phyloP scores from a whole-genome alignment of 2,113 vertebrate genomes.

The Mellivora capensis region DNA sequence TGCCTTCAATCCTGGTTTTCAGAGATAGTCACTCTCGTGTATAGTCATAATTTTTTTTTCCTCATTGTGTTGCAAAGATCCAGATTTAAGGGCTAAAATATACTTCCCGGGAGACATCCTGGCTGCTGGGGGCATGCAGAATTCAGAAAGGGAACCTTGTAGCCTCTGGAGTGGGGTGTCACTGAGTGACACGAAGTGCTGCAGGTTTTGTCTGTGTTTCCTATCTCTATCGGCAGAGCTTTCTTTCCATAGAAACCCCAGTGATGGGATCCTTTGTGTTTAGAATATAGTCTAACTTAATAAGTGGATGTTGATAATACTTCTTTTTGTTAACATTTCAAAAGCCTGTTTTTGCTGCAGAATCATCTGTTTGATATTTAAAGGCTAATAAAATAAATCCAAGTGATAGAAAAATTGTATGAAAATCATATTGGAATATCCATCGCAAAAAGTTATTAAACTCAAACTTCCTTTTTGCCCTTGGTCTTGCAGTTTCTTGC shows the following conservation, averaged over 20 bases:
- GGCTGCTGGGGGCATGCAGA: not conserved
- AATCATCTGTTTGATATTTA: constrained; percentile 50
- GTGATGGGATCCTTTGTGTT: constrained; percentile 21
- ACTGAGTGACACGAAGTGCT: not conserved
- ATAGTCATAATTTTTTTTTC: not conserved
- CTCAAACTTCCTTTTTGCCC: constrained; percentile 29
- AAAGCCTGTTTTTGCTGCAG: constrained; percentile 10
- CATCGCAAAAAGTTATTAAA: not conserved
- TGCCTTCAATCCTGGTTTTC: not conserved
- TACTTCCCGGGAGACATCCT: not conserved
- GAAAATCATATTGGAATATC: constrained; percentile 20
- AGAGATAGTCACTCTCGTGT: not conserved
- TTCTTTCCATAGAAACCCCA: not conserved
- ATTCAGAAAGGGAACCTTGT: not conserved
- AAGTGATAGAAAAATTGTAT: constrained; percentile 45
- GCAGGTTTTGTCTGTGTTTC: not conserved
- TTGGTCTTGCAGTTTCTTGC: not conserved
- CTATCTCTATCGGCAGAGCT: not conserved
- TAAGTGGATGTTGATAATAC: constrained; percentile 26
- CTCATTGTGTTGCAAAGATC: not conserved
- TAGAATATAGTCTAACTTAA: constrained; percentile 20
- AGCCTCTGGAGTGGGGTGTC: not conserved
- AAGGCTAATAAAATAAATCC: constrained; percentile 47
- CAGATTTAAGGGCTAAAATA: not conserved
- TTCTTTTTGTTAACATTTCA: constrained; percentile 41